Evolutionary conservation across 2,113 vertebrate genomes (phyloP), one percentile per base, ranked within the genome.

Genomic region (Heterocephalus glaber): DNA sequence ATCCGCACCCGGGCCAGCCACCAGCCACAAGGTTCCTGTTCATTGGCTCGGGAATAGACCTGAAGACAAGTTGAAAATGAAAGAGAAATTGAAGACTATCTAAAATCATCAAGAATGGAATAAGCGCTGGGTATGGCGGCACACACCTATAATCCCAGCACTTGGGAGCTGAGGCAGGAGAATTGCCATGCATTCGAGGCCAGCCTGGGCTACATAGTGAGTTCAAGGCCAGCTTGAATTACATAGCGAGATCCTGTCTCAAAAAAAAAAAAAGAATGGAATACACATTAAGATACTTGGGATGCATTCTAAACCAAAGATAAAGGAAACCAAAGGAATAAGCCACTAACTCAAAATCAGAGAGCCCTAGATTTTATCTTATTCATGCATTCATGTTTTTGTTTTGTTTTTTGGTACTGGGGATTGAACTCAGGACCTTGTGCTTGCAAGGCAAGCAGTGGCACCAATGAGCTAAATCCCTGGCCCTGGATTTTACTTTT

Each of bases 21-120:
- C 99, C 99, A 99, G 97, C 99, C 99, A 66, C 99, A 99, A 19
- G 99, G 99, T 96, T 99, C 99, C 95, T 99, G 99, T 79, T 99
- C 99, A 28, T 99, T 99, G 79, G 99, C 99, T 98, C 99, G 98
- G 66, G 99, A 99, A 98, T 99, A 99, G 52, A 99, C 99, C 99
- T 99, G 74, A 60, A 87, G 11, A 74, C n/a, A 54, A 85, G 24
- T 58, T 72, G 44, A 87, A 82, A 97, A 95, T 58, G 56, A 87
- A 84, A 77, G 52, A 90, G 30, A 92, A 68, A 54, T 3, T 88
- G n/a, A 93, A 38, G 65, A 63, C 54, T 65, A 90, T 20, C 41
- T 19, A 44, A 86, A 92, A 90, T 54, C 33, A 80, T 52, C 35
- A 84, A 90, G 26, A 95, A 92, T 38, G 6, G 26, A 88, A 38